These are phyloP conservation scores for Parascotia fuliginaria DNA, from an alignment of 2,888 invertebrate species.

Conservation along the genomic window DNA sequence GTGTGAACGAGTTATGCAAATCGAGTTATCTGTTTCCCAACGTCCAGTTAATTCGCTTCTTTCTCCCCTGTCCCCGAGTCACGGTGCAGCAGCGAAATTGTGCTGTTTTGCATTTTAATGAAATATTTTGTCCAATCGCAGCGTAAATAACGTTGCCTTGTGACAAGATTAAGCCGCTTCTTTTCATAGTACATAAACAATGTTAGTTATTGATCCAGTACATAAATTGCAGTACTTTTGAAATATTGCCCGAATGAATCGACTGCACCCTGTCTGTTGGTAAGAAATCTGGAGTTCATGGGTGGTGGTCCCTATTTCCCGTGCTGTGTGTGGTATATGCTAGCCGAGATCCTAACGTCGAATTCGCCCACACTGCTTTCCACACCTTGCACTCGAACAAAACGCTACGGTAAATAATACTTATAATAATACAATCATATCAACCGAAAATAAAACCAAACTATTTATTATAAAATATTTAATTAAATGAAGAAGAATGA, in stretches of 20 bases:
- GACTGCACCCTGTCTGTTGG: too few relatives aligned
- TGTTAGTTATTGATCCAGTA: neutral
- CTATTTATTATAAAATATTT: constrained; percentile 18
- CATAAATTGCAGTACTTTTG: too few relatives aligned
- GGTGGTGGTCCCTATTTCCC: too few relatives aligned
- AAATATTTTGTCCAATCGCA: constrained; percentile 62
- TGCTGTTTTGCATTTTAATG: constrained; percentile 82
- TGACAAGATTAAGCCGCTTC: constrained; percentile 23
- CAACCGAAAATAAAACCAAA: neutral
- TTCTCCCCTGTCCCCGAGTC: constrained; percentile 43
- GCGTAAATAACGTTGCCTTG: constrained; percentile 39
- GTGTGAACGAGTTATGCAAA: constrained; percentile 81
- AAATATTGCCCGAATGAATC: too few relatives aligned
- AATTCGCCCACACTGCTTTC: too few relatives aligned
- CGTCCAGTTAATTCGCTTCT: constrained; percentile 81
- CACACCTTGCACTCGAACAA: too few relatives aligned
- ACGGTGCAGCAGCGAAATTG: constrained; percentile 52
- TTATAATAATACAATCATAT: too few relatives aligned
- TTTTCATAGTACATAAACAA: neutral
- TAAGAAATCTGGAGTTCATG: too few relatives aligned
- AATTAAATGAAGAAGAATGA: constrained; percentile 26
- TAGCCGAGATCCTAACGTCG: too few relatives aligned
- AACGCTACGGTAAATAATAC: too few relatives aligned
- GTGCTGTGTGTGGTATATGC: too few relatives aligned
- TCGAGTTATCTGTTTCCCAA: constrained; percentile 79